These are phyloP conservation scores for Euproctis similis DNA, from an alignment of 2,888 invertebrate genomes.

Conservation along the genomic window DNA sequence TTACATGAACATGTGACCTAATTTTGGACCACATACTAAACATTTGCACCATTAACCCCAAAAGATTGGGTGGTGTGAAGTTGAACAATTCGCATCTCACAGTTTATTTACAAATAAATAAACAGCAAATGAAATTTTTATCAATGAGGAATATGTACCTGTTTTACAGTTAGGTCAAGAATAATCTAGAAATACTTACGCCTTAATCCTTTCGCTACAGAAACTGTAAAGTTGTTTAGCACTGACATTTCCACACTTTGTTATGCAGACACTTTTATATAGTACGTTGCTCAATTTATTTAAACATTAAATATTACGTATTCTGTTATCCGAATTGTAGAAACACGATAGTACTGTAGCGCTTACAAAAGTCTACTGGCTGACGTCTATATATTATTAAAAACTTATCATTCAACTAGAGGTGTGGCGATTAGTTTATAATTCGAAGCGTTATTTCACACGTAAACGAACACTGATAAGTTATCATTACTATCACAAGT, in stretches of 20 bases:
- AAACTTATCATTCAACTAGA: conserved; percentile 28
- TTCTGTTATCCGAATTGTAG: conserved; percentile 11
- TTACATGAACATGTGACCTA: no score
- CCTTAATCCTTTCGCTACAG: conserved; percentile 51
- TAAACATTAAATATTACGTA: conserved; percentile 14
- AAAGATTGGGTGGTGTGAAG: no score
- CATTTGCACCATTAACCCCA: no score
- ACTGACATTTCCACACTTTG: conserved; percentile 65
- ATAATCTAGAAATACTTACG: conserved; percentile 45
- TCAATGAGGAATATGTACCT: no score
- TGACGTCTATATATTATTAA: conserved; percentile 11
- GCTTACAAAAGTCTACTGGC: conserved; percentile 9
- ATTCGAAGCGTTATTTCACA: conserved; percentile 21
- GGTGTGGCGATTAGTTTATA: conserved; percentile 43
- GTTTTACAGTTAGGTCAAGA: not conserved
- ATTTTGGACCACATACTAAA: no score
- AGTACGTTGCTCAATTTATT: conserved; percentile 6
- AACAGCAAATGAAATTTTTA: no score
- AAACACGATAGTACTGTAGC: conserved; percentile 12
- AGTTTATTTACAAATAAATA: no score
- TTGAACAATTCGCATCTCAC: no score
- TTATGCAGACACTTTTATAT: no score
- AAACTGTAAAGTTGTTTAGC: conserved; percentile 61
- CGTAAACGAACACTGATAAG: conserved; percentile 31
- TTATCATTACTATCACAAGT: no score